Conservation (phyloP, 2,113 vertebrate genomes). For the Gobius niger region DNA sequence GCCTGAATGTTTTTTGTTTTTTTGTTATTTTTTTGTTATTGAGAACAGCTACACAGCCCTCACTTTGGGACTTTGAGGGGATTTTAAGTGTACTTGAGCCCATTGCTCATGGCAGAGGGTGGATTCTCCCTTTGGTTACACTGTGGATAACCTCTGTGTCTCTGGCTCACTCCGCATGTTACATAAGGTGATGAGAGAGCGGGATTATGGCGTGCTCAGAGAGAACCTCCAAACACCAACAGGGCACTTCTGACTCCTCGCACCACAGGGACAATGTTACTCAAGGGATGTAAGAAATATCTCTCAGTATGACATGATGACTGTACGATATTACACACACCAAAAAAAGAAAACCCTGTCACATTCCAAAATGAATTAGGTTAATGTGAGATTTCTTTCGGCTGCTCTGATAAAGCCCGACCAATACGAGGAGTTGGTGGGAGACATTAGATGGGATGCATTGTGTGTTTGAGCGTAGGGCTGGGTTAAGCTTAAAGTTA, state of each 20-base stretch:
- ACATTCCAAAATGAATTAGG: too few species aligned
- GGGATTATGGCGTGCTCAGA: neutral
- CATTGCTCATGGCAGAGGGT: neutral
- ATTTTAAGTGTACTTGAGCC: neutral
- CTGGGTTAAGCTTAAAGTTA: too few species aligned
- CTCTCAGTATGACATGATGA: too few species aligned
- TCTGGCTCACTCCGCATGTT: neutral
- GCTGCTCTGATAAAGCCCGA: too few species aligned
- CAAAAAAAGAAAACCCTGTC: too few species aligned
- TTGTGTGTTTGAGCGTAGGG: too few species aligned
- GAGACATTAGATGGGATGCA: too few species aligned
- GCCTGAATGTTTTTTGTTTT: too few species aligned
- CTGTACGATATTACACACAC: too few species aligned
- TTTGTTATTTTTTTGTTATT: neutral
- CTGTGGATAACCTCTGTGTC: neutral
- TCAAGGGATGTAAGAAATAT: too few species aligned
- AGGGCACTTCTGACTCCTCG: neutral
- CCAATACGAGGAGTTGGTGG: too few species aligned
- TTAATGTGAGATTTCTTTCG: too few species aligned
- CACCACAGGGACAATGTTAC: neutral
- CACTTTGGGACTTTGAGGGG: neutral
- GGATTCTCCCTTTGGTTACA: neutral
- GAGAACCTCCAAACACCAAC: neutral
- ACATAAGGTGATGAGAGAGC: constrained; percentile 4
- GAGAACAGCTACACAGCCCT: neutral